Conservation (phyloP, 2,113 vertebrate genomes). For the Malurus cyaneus region DNA sequence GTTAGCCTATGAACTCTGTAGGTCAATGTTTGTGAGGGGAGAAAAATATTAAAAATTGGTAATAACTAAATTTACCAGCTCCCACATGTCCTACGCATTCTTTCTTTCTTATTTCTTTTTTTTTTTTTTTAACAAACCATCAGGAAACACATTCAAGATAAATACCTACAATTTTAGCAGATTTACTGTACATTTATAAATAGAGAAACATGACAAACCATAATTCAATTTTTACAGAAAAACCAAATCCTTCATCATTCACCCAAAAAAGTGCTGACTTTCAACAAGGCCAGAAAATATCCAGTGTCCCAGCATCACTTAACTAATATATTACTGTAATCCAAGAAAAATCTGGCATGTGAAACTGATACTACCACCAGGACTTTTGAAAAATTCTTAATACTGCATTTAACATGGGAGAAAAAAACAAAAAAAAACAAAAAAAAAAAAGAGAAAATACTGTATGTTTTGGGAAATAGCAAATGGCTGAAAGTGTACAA, state of each 20-base stretch:
- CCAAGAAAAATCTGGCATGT: neutral
- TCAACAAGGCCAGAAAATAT: constrained; percentile 57
- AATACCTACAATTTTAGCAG: constrained; percentile 60
- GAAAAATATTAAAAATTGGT: constrained; percentile 54
- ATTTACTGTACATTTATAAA: constrained; percentile 62
- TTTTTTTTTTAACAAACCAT: constrained; percentile 54
- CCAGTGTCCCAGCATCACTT: constrained; percentile 57
- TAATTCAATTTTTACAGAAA: constrained; percentile 45
- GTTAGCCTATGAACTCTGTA: constrained; percentile 53
- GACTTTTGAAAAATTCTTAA: constrained; percentile 18
- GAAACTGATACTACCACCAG: constrained; percentile 23
- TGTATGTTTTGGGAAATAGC: neutral
- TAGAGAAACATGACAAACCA: constrained; percentile 55
- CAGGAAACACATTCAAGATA: constrained; percentile 59
- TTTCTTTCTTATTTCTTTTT: neutral
- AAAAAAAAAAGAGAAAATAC: neutral
- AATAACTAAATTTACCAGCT: constrained; percentile 62
- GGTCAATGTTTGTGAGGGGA: constrained; percentile 35
- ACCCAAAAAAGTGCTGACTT: constrained; percentile 54
- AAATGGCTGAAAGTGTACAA: constrained; percentile 4
- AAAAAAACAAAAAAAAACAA: neutral
- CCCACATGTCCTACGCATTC: constrained; percentile 45
- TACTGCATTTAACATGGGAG: neutral
- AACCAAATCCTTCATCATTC: constrained; percentile 53
- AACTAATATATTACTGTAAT: constrained; percentile 1